These are phyloP conservation scores for Pegoplata infirma DNA, from an alignment of 2,888 invertebrate species.

Conservation along the genomic window DNA sequence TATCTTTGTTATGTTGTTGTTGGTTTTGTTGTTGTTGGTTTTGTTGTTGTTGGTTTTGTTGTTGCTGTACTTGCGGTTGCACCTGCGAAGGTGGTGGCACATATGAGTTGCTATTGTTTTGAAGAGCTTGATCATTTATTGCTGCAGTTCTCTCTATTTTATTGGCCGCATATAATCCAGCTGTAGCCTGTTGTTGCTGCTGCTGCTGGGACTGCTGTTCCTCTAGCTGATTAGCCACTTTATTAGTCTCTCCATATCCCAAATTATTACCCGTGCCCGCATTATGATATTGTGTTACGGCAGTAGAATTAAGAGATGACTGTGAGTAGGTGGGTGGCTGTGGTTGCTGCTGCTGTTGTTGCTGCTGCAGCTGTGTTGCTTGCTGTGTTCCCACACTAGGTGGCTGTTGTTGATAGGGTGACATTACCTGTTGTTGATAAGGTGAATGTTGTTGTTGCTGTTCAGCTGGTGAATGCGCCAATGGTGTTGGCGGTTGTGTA, in stretches of 20 bases:
- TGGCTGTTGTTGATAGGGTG: slow-evolving; percentile 77
- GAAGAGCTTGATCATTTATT: background rate
- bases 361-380: slow-evolving; percentile 57
- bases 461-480: slow-evolving; percentile 72
- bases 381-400: slow-evolving; percentile 64
- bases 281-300: slow-evolving; percentile 34
- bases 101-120: slow-evolving; percentile 39
- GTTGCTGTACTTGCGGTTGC: slow-evolving; percentile 15
- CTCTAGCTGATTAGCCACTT: slow-evolving; percentile 3
- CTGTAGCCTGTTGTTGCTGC: slow-evolving; percentile 58
- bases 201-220: slow-evolving; percentile 44
- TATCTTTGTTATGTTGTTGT: slow-evolving; percentile 5
- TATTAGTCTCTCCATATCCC: slow-evolving; percentile 68
- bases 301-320: slow-evolving; percentile 56
- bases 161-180: slow-evolving; percentile 23
- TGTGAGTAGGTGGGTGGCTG: slow-evolving; percentile 68
- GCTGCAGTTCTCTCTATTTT: slow-evolving; percentile 31
- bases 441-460: slow-evolving; percentile 78
- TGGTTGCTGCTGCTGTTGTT: slow-evolving; percentile 54
- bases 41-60: slow-evolving; percentile 9
- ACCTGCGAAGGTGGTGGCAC: slow-evolving; percentile 52
- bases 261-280: slow-evolving; percentile 61
- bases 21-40: slow-evolving; percentile 10
- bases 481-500: slow-evolving; percentile 73
- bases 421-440: slow-evolving; percentile 78